Percentiles rank a stretch among this genome's conserved stretches.
Evolutionary conservation across 2,888 invertebrate species (phyloP).

Genomic region (Geotrupes spiniger): DNA sequence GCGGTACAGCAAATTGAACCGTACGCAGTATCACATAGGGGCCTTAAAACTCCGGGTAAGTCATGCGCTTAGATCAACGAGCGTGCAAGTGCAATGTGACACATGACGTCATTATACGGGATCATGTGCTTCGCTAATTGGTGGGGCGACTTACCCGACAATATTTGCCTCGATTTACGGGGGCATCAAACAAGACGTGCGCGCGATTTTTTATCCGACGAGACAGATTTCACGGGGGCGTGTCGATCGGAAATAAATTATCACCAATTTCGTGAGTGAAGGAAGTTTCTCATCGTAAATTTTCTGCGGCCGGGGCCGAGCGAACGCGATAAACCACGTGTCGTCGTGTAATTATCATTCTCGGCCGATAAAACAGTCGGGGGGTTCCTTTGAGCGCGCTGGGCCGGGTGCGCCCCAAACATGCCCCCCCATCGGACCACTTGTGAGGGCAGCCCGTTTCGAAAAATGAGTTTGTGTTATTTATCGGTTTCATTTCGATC

Average conservation of each 20-base stretch:
- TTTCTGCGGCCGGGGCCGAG: no score
- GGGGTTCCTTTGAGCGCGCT: slow-evolving; percentile 43
- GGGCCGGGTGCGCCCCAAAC: slow-evolving; percentile 48
- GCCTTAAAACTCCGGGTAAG: slow-evolving; percentile 12
- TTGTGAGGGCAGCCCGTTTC: slow-evolving; percentile 40
- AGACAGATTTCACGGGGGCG: no score
- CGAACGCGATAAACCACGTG: slow-evolving; percentile 46
- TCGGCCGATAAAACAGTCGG: slow-evolving; percentile 46
- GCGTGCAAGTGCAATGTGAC: slow-evolving; percentile 49
- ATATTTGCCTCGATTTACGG: slow-evolving; percentile 21
- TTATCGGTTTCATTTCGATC: slow-evolving; percentile 22
- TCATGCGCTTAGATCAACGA: slow-evolving; percentile 39
- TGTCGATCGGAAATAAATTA: no score
- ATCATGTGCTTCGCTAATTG: slow-evolving; percentile 48
- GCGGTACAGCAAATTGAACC: no score
- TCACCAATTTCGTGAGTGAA: background rate
- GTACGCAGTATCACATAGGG: no score
- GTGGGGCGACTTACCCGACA: slow-evolving; percentile 34
- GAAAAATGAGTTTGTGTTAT: slow-evolving; percentile 20
- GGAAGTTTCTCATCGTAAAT: slow-evolving; percentile 29
- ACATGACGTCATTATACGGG: slow-evolving; percentile 50
- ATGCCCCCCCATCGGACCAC: slow-evolving; percentile 42
- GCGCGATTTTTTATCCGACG: no score
- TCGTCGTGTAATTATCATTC: slow-evolving; percentile 50
- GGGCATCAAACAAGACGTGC: slow-evolving; percentile 6